Base-by-base conservation (phyloP, 2,113 vertebrate species). In the Arizona elegans region DNA sequence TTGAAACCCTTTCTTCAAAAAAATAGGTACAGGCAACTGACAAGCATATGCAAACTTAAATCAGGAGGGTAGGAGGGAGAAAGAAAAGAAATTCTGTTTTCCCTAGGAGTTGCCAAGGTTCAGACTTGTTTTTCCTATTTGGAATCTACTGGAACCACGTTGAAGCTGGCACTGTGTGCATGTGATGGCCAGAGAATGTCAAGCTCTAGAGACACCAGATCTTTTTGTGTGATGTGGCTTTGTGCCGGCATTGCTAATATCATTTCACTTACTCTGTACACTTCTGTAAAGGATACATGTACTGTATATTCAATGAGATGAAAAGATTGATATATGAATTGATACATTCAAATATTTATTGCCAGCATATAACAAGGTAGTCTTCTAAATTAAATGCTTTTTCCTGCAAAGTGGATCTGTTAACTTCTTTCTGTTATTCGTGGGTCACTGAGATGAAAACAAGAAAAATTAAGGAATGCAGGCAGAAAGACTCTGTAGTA, bases 211-310 rank as follows among this genome's bases (percentile, higher is more conserved):
- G n/a, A 75, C 5, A 75, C 65, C 65, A 75, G n/a, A 75, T 75
- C 29, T 75, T 75, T 75, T 75, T 75, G 26, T 65, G 56, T 58
- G 56, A 7, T 58, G 65, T 17, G 33, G 56, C 26, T n/a, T 38
- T 23, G 12, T 58, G 15, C 81, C 88, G 55, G 23, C 81, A 33
- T 29, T 90, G 93, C 93, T 93, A 91, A 94, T 75, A 54, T 87
- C 88, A n/a, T 17, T 93, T 92, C 62, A 95, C 86, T 29, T 89
- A 92, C 86, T 93, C 54, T 33, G 10, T 94, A 85, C 59, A 26
- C 92, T 95, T 95, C 92, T 94, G 95, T 89, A 95, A 86, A 70
- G 94, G 94, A 93, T 96, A 93, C 91, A 94, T 91, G 95, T 50
- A 50, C 47, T 50, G 47, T 96, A 92, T 90, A 90, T 91, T 19